These are phyloP conservation scores for Oscarella lobularis DNA, from an alignment of 37 sponge, comb jelly and placozoan genomes.

Conservation along the genomic window DNA sequence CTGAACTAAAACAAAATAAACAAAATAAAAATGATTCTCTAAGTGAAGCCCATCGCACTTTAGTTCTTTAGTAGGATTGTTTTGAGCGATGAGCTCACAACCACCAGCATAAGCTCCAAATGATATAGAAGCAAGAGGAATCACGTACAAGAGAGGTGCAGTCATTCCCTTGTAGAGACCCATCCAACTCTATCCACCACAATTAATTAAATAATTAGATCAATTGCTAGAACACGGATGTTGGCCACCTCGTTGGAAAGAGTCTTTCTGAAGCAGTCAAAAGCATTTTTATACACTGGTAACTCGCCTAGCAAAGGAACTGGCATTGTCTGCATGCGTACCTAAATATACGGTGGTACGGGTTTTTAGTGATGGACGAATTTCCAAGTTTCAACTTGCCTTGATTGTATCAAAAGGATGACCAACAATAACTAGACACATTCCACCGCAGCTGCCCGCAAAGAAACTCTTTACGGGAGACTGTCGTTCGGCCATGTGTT, in stretches of 20 bases:
- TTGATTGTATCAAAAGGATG: slow-evolving; percentile 97
- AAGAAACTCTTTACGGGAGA: slow-evolving; percentile 66
- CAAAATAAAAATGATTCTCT: no score
- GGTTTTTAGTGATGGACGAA: no score
- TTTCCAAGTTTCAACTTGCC: slow-evolving; percentile 32
- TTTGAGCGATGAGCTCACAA: slow-evolving; percentile 54
- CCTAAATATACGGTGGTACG: no score
- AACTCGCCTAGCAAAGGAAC: slow-evolving; percentile 33
- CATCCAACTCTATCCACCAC: slow-evolving; percentile 55
- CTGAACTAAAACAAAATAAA: no score
- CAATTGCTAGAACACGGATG: neutral
- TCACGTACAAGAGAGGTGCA: slow-evolving; percentile 77
- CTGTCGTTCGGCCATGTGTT: no score
- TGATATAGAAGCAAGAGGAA: slow-evolving; percentile 74
- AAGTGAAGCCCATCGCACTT: no score
- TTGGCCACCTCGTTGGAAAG: slow-evolving; percentile 41
- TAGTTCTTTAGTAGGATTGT: slow-evolving; percentile 20
- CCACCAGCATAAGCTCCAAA: slow-evolving; percentile 87
- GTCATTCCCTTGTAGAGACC: slow-evolving; percentile 87
- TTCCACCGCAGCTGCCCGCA: slow-evolving; percentile 89
- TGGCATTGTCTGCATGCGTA: slow-evolving; percentile 75
- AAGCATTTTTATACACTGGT: slow-evolving; percentile 36
- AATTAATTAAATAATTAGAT: neutral
- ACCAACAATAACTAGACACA: slow-evolving; percentile 51
- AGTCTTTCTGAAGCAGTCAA: slow-evolving; percentile 50